Conservation (phyloP, 1,140 invertebrate species). For the Bombus sibiricus region DNA sequence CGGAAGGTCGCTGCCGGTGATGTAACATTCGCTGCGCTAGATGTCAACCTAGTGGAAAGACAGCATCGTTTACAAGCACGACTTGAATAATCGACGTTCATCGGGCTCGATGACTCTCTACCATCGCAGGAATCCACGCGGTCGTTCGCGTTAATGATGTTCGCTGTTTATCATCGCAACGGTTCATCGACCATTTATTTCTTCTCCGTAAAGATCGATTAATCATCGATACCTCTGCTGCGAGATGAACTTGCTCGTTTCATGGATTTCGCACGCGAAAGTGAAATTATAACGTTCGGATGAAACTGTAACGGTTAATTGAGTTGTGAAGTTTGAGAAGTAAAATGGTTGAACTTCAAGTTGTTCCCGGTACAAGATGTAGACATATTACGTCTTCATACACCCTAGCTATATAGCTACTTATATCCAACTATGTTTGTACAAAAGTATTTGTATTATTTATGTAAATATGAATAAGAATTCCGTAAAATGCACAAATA, state of each 20-base stretch:
- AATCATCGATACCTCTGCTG: neutral
- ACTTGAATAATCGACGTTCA: constrained; percentile 1
- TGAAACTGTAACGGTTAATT: neutral
- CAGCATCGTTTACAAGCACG: neutral
- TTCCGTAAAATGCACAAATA: neutral
- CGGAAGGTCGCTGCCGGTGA: constrained; percentile 27
- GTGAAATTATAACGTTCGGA: neutral
- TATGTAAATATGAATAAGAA: neutral
- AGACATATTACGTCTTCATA: too few relatives aligned
- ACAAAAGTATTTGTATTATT: neutral
- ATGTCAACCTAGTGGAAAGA: constrained; percentile 24
- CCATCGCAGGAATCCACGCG: too few relatives aligned
- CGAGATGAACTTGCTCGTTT: neutral
- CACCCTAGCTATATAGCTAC: too few relatives aligned
- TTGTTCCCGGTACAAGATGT: neutral
- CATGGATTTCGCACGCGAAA: neutral
- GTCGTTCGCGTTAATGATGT: constrained; percentile 2
- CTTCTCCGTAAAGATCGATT: neutral
- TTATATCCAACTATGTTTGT: too few relatives aligned
- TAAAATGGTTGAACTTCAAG: neutral
- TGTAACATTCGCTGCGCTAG: constrained; percentile 44
- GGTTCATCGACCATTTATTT: neutral
- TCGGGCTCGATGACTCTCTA: neutral
- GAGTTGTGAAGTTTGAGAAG: neutral
- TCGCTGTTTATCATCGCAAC: neutral